These are phyloP conservation scores for Drosophila imparisetae DNA, from an alignment of 2,888 invertebrate genomes.

Conservation along the genomic window DNA sequence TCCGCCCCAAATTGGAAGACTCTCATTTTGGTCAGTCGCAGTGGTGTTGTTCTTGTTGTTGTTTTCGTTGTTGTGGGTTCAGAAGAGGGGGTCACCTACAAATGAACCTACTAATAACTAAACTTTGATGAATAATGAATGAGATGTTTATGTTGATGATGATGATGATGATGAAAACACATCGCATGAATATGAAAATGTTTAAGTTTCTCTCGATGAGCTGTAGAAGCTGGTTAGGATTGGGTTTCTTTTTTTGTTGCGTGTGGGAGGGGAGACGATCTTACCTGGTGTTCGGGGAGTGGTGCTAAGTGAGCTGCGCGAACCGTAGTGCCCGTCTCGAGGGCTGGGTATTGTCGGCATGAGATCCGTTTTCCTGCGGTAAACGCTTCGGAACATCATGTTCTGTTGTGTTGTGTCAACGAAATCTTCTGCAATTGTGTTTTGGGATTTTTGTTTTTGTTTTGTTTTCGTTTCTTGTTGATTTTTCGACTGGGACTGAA, in stretches of 20 bases:
- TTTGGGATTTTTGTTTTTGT: conserved; percentile 48
- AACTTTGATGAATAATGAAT: conserved; percentile 1
- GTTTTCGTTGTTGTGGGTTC: conserved; percentile 4
- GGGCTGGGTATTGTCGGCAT: conserved; percentile 94
- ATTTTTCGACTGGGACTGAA: conserved; percentile 18
- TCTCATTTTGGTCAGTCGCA: conserved; percentile 22
- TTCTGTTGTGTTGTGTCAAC: conserved; percentile 84
- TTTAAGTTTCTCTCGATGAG: conserved; percentile 5
- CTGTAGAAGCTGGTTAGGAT: conserved; percentile 21
- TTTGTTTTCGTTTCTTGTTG: conserved; percentile 24
- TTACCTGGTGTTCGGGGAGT: conserved; percentile 85
- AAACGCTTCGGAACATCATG: conserved; percentile 91
- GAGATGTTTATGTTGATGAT: conserved; percentile 1
- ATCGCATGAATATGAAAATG: conserved; percentile 4
- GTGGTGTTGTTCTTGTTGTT: conserved; percentile 2
- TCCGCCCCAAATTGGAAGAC: conserved; percentile 21
- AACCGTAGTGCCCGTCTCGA: conserved; percentile 86
- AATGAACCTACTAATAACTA: conserved; percentile 8
- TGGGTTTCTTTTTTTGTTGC: conserved; percentile 6
- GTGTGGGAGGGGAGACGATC: conserved; percentile 41
- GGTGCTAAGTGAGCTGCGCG: conserved; percentile 85
- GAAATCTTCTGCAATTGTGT: conserved; percentile 83
- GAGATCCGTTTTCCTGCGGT: conserved; percentile 94
- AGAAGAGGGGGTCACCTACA: conserved; percentile 9
- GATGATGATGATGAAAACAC: conserved; percentile 18